A percentile compares a stretch with the other conserved stretches of the same genome.
phyloP scores from a whole-genome alignment of 2,888 invertebrate genomes.

The Meandrusa payeni region DNA sequence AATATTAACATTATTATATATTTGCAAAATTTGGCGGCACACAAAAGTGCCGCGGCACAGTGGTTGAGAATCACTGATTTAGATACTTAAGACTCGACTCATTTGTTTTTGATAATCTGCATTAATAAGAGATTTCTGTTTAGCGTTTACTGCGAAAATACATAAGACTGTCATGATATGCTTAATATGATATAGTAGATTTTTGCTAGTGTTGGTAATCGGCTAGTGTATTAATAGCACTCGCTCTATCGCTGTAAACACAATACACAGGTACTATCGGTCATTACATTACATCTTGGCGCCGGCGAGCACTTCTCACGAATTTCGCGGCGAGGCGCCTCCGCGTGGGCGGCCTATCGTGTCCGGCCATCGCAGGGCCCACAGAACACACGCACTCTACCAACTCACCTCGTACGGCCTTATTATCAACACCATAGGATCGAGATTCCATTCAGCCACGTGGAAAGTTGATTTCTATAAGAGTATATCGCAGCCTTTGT shows the following conservation, averaged over 20 bases:
- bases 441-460: slow-evolving; percentile 36
- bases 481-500: slow-evolving; percentile 54
- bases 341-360: slow-evolving; percentile 74
- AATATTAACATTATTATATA: no score
- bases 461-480: slow-evolving; percentile 31
- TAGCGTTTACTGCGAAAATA: no score
- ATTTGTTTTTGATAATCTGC: no score
- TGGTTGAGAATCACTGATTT: no score
- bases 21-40: no score
- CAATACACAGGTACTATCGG: slow-evolving; percentile 25
- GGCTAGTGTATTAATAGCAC: slow-evolving; percentile 9
- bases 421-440: slow-evolving; percentile 43
- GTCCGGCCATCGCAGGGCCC: slow-evolving; percentile 67
- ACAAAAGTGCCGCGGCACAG: no score
- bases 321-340: slow-evolving; percentile 74
- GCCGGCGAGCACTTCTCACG: slow-evolving; percentile 72
- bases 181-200: no score
- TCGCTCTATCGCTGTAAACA: slow-evolving; percentile 8
- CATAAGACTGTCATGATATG: no score
- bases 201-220: no score
- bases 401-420: slow-evolving; percentile 39
- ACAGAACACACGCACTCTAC: slow-evolving; percentile 42
- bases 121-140: no score
- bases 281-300: slow-evolving; percentile 51
- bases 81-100: no score